Percentiles rank a stretch among this genome's conserved stretches.
These are phyloP conservation scores for Lindbergichthys nudifrons DNA, from an alignment of 2,797 vertebrate genomes.

Conservation along the genomic window DNA sequence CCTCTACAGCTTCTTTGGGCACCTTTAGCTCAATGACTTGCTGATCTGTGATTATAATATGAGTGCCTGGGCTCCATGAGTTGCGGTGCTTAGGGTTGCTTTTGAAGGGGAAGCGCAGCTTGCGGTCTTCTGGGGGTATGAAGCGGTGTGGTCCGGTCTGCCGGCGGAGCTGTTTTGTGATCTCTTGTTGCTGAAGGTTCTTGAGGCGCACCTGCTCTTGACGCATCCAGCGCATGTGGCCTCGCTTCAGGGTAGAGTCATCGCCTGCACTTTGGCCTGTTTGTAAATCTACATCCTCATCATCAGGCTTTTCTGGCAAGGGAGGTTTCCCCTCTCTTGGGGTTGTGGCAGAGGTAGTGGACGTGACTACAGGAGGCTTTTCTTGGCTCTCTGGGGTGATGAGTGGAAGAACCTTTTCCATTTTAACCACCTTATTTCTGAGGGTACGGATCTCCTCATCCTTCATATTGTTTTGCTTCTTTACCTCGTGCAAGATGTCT, in stretches of 20 bases:
- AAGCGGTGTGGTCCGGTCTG: constrained; percentile 94
- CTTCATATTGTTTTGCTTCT: constrained; percentile 98
- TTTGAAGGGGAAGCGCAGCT: constrained; percentile 98
- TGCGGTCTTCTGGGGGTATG: constrained; percentile 97
- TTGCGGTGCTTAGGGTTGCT: constrained; percentile 97
- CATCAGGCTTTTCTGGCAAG: constrained; percentile 62
- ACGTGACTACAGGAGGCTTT: constrained; percentile 40
- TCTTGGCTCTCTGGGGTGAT: constrained; percentile 85
- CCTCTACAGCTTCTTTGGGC: constrained; percentile 91
- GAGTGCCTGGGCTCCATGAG: constrained; percentile 97
- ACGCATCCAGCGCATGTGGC: constrained; percentile 93
- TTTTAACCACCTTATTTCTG: constrained; percentile 97
- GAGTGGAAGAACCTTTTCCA: constrained; percentile 97
- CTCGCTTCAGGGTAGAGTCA: constrained; percentile 87
- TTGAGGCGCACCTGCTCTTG: constrained; percentile 95
- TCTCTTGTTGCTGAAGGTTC: constrained; percentile 96
- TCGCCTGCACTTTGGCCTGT: constrained; percentile 84
- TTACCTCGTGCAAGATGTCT: constrained; percentile 97
- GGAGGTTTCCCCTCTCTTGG: constrained; percentile 72
- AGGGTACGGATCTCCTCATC: constrained; percentile 97
- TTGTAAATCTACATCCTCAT: constrained; percentile 82
- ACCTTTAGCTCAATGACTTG: constrained; percentile 96
- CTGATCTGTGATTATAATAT: constrained; percentile 97
- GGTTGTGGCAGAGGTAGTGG: constrained; percentile 25
- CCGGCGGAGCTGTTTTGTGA: constrained; percentile 94